Evolutionary conservation across 2,888 invertebrate species (phyloP), one percentile per base, ranked within the genome.

Genomic region (Halictus ligatus): DNA sequence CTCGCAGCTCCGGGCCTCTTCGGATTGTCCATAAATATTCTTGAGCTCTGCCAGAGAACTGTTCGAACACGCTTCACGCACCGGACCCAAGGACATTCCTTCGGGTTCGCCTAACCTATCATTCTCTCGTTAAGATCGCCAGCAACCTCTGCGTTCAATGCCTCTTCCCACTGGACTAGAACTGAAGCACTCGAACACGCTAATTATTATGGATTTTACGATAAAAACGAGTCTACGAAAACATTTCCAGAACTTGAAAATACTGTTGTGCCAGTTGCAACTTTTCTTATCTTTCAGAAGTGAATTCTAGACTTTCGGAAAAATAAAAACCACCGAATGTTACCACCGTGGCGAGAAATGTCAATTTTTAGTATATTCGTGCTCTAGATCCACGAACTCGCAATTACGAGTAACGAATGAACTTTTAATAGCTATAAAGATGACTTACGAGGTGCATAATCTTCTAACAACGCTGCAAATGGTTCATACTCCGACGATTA

Each of bases 1-100:
- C 91, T 90, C 91, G 83, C 88, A 86, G 83, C 86, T 87, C 84
- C 85, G 54, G 77, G 83, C 84, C 84, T 85, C 85, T 78, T 82
- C 72, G 81, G 86, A 82, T 85, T 85, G 77, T 89, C 83, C 85
- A 81, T 89, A 89, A 89, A 89, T 87, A 89, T 69, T 78, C 78
- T 60, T 74, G 81, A 79, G 50, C 54, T 69, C 80, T 76, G 82
- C 48, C n/a, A n/a, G 58, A 83, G 78, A 73, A 72, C 46, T 60
- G 84, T 82, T 78, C 74, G 84, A 84, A 81, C 75, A 43, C 60
- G 81, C 50, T 76, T 74, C 74, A 83, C 75, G 83, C 71, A 75
- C 50, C 46, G 69, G 75, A 58, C 82, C 58, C 75, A 13, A 50
- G 25, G 58, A 60, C 54, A 54, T 60, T 75, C 60, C 58, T 48